These are phyloP conservation scores for Pocillopora damicornis DNA, from an alignment of 64 coral and sea anemone genomes.

Conservation along the genomic window DNA sequence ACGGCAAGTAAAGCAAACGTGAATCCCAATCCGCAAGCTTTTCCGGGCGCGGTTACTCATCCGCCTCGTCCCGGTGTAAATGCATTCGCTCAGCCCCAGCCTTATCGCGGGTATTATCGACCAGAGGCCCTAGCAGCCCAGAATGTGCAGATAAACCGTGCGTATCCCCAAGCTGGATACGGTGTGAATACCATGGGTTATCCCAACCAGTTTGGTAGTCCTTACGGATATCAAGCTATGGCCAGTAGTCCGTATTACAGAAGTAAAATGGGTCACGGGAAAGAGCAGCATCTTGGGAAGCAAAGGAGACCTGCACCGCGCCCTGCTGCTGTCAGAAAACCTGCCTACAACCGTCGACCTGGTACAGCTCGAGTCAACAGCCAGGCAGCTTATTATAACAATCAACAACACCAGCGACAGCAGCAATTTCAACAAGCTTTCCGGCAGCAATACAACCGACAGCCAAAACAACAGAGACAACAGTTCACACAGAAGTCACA, in stretches of 20 bases:
- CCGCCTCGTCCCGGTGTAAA: slow-evolving; percentile 27
- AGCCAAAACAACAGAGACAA: slow-evolving; percentile 5
- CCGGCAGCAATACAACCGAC: background rate
- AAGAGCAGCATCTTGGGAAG: background rate
- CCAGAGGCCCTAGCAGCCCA: slow-evolving; percentile 23
- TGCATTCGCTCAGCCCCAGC: slow-evolving; percentile 19
- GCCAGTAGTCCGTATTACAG: slow-evolving; percentile 32
- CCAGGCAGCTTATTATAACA: slow-evolving; percentile 13
- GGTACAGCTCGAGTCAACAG: background rate
- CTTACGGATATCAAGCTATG: slow-evolving; percentile 15
- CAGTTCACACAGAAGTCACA: background rate
- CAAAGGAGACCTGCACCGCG: background rate
- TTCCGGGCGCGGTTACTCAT: slow-evolving; percentile 16
- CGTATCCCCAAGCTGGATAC: background rate
- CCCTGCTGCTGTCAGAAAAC: background rate
- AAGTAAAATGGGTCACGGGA: background rate
- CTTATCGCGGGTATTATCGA: slow-evolving; percentile 16
- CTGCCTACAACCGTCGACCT: background rate
- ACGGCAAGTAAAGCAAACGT: slow-evolving; percentile 15
- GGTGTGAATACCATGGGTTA: background rate
- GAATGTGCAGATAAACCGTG: slow-evolving; percentile 20
- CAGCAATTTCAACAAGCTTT: background rate
- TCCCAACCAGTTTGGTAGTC: slow-evolving; percentile 25
- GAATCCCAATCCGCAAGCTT: background rate
- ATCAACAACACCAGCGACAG: background rate